A percentile compares a stretch with the other conserved stretches of the same genome.
Conservation (phyloP, 2,888 invertebrate species). For the Pyrrhosoma nymphula region DNA sequence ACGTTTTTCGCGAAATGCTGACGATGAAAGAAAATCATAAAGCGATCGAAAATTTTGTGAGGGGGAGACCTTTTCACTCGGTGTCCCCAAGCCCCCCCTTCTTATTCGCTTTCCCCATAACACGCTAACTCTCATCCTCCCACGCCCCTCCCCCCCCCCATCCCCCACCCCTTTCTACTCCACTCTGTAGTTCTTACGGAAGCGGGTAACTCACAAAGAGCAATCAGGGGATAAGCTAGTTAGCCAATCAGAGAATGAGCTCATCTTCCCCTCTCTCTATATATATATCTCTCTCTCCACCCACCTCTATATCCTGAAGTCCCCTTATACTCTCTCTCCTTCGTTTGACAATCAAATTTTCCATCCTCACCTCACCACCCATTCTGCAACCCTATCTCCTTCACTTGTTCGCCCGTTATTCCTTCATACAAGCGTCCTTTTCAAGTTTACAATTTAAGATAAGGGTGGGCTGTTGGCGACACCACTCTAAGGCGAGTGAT, state of each 20-base stretch:
- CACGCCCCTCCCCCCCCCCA: background rate
- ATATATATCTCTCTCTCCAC: background rate
- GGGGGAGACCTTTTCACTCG: background rate
- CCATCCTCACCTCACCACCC: background rate
- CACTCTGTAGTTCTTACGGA: background rate
- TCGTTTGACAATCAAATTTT: conserved; percentile 54
- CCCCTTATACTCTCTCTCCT: background rate
- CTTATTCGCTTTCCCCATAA: background rate
- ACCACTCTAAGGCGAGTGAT: too few relatives aligned
- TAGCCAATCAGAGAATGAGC: conserved; percentile 58
- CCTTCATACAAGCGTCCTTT: conserved; percentile 15
- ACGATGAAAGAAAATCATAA: conserved; percentile 65
- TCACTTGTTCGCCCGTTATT: background rate
- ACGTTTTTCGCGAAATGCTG: conserved; percentile 60
- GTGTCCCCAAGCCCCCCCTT: background rate
- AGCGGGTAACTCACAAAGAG: conserved; percentile 65
- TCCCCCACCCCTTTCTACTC: too few relatives aligned
- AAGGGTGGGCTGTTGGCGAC: background rate
- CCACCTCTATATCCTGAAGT: background rate
- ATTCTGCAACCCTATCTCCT: background rate
- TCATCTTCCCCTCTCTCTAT: background rate
- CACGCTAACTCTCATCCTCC: background rate
- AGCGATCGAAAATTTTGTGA: conserved; percentile 58
- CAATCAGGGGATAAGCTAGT: conserved; percentile 66
- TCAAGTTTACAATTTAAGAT: background rate